Evolutionary conservation across 2,888 invertebrate species (phyloP), one percentile per base, ranked within the genome.

Genomic region (Cordilura impudica): DNA sequence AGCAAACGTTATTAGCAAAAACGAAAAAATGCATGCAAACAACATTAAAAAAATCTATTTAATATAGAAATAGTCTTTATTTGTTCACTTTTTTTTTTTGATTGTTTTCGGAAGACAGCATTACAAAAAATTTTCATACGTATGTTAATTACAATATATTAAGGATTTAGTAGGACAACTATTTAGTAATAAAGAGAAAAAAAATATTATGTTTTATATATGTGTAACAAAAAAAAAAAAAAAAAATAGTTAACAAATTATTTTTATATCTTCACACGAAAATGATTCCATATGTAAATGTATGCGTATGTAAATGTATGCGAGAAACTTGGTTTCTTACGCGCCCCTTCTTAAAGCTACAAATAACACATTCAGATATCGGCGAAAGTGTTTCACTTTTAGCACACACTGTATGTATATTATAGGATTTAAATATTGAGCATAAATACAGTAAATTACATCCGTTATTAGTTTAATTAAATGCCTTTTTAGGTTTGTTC

Each of bases 1-100:
- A 67, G 75, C 79, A 75, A 79, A 79, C 56, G 56, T 71, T 70
- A 72, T 79, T 75, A 75, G 75, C 71, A 58, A 74, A 79, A 72
- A 29, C 23, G 45, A 45, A 21, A 65, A 65, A 78, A 54, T 19
- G 45, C 79, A 79, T 79, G 79, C 79, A 79, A 79, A 79, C 75
- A 74, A 75, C 79, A 75, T 39, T 39, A 39, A 39, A 61, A 79
- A 72, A 70, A n/a, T 61, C 71, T 74, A 75, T 56, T 74, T 69
- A 29, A 35, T 63, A 81, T 77, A 71, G 56, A 56, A 76, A 58
- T 56, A 8, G 63, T 70, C 47, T 66, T 74, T 66, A 71, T 70
- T 79, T 66, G 69, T 65, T 49, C n/a, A 18, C 10, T 35, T 69
- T 45, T 61, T 53, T 31, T 63, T 31, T 54, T 53, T 61, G 23